These are phyloP conservation scores for Phrynocephalus forsythii DNA, from an alignment of 2,797 vertebrate species.

Conservation along the genomic window DNA sequence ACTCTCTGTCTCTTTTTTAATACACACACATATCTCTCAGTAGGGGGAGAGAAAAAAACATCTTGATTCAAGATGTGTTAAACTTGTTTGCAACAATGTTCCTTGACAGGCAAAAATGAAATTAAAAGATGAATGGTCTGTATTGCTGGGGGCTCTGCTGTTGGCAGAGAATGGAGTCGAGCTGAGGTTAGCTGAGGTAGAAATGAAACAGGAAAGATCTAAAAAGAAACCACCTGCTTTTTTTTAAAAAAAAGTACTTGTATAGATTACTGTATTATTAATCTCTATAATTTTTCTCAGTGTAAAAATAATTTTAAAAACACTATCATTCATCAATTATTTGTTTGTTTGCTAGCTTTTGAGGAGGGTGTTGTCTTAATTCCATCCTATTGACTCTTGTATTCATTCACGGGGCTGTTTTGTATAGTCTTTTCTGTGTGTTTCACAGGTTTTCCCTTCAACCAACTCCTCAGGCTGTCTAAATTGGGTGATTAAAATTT, in stretches of 20 bases:
- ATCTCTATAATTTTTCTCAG: constrained; percentile 56
- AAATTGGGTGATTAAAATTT: constrained; percentile 89
- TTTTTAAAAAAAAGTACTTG: constrained; percentile 32
- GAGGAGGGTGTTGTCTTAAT: background rate
- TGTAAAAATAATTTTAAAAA: constrained; percentile 24
- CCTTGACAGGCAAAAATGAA: constrained; percentile 74
- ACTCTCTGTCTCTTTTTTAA: constrained; percentile 54
- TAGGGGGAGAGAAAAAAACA: constrained; percentile 20
- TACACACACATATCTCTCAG: background rate
- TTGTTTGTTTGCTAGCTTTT: background rate
- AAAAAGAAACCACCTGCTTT: constrained; percentile 64
- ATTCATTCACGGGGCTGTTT: constrained; percentile 44
- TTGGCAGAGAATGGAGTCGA: constrained; percentile 13
- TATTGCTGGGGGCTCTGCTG: constrained; percentile 23
- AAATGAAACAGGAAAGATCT: constrained; percentile 58
- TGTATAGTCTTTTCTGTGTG: constrained; percentile 30
- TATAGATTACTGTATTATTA: constrained; percentile 51
- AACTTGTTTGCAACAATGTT: constrained; percentile 48
- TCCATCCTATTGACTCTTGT: constrained; percentile 23
- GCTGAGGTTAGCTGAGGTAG: constrained; percentile 70
- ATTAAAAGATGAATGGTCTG: constrained; percentile 65
- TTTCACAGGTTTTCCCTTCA: constrained; percentile 53
- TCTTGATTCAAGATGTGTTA: constrained; percentile 54
- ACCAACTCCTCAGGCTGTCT: constrained; percentile 76
- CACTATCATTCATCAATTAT: background rate